Conservation (phyloP, 2,888 invertebrate genomes). For the Lobophora halterata region DNA sequence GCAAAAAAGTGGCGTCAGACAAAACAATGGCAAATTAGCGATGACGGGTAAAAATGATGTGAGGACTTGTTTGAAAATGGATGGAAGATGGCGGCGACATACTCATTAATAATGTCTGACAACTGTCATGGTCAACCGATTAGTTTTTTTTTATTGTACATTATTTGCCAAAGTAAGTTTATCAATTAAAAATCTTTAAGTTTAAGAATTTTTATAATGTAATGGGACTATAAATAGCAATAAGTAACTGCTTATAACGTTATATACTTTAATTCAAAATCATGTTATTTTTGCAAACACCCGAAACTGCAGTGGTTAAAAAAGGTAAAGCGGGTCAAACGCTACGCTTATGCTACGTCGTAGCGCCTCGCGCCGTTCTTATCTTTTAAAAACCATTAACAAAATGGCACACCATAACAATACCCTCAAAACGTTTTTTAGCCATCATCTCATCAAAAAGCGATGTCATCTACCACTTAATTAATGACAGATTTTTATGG, state of each 20-base stretch:
- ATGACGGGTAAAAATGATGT: slow-evolving; percentile 77
- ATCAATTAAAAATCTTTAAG: too few relatives aligned
- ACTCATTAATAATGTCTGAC: slow-evolving; percentile 29
- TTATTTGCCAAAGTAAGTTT: too few relatives aligned
- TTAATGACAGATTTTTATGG: slow-evolving; percentile 64
- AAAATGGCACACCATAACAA: slow-evolving; percentile 12
- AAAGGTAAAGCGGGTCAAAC: too few relatives aligned
- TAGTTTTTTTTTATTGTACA: too few relatives aligned
- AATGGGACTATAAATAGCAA: too few relatives aligned
- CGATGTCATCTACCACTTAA: slow-evolving; percentile 43
- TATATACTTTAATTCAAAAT: too few relatives aligned
- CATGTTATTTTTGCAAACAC: too few relatives aligned
- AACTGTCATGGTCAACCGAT: slow-evolving; percentile 30
- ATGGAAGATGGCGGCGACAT: slow-evolving; percentile 35
- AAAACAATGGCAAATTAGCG: slow-evolving; percentile 79
- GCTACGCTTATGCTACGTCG: too few relatives aligned
- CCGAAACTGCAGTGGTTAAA: too few relatives aligned
- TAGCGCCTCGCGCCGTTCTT: neutral
- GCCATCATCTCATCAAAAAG: slow-evolving; percentile 21
- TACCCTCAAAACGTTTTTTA: slow-evolving; percentile 14
- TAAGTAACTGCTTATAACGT: too few relatives aligned
- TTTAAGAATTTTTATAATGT: too few relatives aligned
- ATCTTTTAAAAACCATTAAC: slow-evolving; percentile 13
- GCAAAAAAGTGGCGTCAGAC: slow-evolving; percentile 74
- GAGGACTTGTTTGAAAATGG: slow-evolving; percentile 56